Conservation (phyloP, 2,888 invertebrate genomes). For the Drosophila niveifrons region DNA sequence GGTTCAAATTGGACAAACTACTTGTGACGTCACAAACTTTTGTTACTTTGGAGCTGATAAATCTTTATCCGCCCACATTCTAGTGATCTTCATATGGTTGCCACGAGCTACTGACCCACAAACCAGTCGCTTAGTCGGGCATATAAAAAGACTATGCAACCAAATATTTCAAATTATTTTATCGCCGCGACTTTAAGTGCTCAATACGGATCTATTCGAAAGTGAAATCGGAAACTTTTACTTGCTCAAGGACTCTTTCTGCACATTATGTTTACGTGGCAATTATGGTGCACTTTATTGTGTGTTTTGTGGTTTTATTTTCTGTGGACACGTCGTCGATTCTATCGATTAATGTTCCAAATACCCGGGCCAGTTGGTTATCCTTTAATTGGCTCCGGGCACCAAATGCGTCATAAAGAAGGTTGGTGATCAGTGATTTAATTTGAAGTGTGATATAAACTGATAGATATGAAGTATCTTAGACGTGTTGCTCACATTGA, state of each 20-base stretch:
- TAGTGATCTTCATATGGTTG: slow-evolving; percentile 30
- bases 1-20: slow-evolving; percentile 37
- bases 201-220: slow-evolving; percentile 20
- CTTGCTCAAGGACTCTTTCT: background rate
- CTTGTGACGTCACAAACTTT: slow-evolving; percentile 52
- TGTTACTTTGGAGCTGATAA: slow-evolving; percentile 53
- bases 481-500: slow-evolving; percentile 71
- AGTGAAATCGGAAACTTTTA: background rate
- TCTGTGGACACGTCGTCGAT: slow-evolving; percentile 80
- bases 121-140: slow-evolving; percentile 48
- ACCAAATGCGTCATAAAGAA: slow-evolving; percentile 72
- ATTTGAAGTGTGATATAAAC: background rate
- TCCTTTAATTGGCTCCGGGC: slow-evolving; percentile 81
- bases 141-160: slow-evolving; percentile 55
- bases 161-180: slow-evolving; percentile 43
- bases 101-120: slow-evolving; percentile 40
- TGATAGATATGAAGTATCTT: background rate
- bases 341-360: slow-evolving; percentile 73
- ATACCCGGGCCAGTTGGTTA: slow-evolving; percentile 82
- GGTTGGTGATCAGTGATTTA: slow-evolving; percentile 56
- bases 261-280: slow-evolving; percentile 1
- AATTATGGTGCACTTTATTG: slow-evolving; percentile 57
- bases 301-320: slow-evolving; percentile 76
- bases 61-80: slow-evolving; percentile 21
- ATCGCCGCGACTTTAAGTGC: slow-evolving; percentile 32